Base-by-base conservation (phyloP, 2,888 invertebrate species). In the Stenodema calcarata region DNA sequence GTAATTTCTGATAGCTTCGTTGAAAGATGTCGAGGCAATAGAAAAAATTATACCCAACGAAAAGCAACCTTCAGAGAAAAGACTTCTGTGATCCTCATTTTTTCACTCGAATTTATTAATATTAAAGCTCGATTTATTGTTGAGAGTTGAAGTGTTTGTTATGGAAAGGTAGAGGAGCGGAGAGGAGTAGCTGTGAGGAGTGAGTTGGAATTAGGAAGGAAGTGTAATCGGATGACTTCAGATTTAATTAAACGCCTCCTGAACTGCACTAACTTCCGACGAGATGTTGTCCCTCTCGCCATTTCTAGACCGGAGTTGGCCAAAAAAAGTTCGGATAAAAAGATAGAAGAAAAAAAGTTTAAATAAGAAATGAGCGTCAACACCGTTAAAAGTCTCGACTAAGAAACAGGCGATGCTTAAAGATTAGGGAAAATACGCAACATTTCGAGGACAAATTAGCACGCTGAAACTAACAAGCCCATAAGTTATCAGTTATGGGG, bases 171-270 rank as follows among this genome's bases (percentile, higher is more conserved):
- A 9, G 54, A 73, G 28, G 73, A 44, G 30, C 30, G 23, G n/a
- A 7, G 47, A 35, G 4, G 35, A 35, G 30, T 62, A 18, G 62
- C 62, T n/a, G 62, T 62, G 23, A 23, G 23, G 23, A 16, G 54
- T 23, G 84, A 84, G 84, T 84, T 70, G 84, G 84, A 73, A 84
- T 84, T 84, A 84, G 84, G 84, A 47, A 84, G 84, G 73, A 41
- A 84, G 84, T 44, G 84, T 84, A 84, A 84, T 84, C 84, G 84
- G 84, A 84, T 84, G 84, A 84, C 84, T 84, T 14, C 84, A 84
- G 73, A 84, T 84, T 84, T 84, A 84, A 84, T 84, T 84, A 84
- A 84, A 84, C 75, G 84, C 73, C 73, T 84, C 70, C 84, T 73
- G 84, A 84, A 75, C 84, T 73, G 84, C 41, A 84, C 75, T 28